Evolutionary conservation across 1,140 invertebrate species (phyloP), one percentile per base, ranked within the genome.

Genomic region (Hesperophylax magnus): DNA sequence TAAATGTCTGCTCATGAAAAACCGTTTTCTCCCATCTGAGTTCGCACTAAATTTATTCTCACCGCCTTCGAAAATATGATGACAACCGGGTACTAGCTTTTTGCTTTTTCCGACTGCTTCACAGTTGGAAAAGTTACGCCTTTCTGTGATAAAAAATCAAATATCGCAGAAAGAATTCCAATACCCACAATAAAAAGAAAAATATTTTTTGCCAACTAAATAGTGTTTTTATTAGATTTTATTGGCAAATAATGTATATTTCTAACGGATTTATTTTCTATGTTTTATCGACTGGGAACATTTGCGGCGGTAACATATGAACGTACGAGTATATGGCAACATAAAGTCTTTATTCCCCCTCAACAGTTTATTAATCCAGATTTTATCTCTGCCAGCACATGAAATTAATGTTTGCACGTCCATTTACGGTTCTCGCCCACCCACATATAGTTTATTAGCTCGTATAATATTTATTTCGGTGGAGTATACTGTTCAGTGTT

Each of bases 1-100:
- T 80, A 80, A 80, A 75, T 75, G 78, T 80, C 78, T 79, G 34
- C 78, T 79, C 78, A 76, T 76, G 78, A 80, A 60, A 80, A 80
- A 80, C 54, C 34, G 65, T 61, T 63, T 65, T 76, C 60, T 71
- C 71, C 58, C 72, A 72, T 54, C 69, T 63, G 54, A 65, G 56
- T 80, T 76, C 71, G 71, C 69, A 65, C 78, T 34, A 71, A 80
- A 80, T 80, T 80, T 80, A 80, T 80, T 80, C 77, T 65, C 76
- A 60, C 78, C 71, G 56, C 39, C 78, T 53, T 54, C 22, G 78
- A 75, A 80, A 80, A 80, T 80, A 80, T 80, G 56, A 80, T 75
- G 78, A 80, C 78, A 76, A 76, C 60, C 72, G 72, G 31, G 27
- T 76, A 27, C 53, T 24, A 15, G 54, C 72, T 76, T 60, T 60